Conservation (phyloP, 2,797 vertebrate genomes). For the Oreortyx pictus region DNA sequence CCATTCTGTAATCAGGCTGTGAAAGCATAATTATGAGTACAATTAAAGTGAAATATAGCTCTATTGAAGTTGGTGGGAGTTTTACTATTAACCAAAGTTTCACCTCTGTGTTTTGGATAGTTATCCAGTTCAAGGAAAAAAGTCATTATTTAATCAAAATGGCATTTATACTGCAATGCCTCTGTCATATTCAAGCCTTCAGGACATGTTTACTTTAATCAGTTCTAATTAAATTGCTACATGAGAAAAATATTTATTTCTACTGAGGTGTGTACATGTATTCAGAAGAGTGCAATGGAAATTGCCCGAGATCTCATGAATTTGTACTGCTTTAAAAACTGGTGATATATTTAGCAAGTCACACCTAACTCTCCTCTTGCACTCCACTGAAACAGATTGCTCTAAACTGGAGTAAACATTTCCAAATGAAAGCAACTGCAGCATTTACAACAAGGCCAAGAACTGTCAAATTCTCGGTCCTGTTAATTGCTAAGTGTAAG, state of each 20-base stretch:
- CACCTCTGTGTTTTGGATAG: slow-evolving; percentile 22
- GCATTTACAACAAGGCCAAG: not conserved
- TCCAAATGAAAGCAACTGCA: not conserved
- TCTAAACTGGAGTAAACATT: not conserved
- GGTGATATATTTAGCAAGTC: not conserved
- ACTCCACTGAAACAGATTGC: not conserved
- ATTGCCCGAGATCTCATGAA: not conserved
- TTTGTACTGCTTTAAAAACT: not conserved
- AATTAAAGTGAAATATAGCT: slow-evolving; percentile 60
- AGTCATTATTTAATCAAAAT: slow-evolving; percentile 33
- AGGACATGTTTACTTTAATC: slow-evolving; percentile 34
- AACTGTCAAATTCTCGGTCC: not conserved
- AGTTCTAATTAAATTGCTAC: slow-evolving; percentile 29
- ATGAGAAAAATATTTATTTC: slow-evolving; percentile 31
- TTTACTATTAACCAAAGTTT: slow-evolving; percentile 59
- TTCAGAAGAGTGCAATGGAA: slow-evolving; percentile 18
- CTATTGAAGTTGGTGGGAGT: slow-evolving; percentile 54
- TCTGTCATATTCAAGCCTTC: not conserved
- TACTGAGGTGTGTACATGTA: not conserved
- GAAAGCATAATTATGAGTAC: slow-evolving; percentile 8
- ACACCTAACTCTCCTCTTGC: not conserved
- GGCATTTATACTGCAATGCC: slow-evolving; percentile 4
- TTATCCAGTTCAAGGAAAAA: slow-evolving; percentile 37
- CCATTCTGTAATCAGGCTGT: slow-evolving; percentile 34
- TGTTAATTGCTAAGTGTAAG: not conserved